Conservation (phyloP, 1,140 invertebrate species). For the Geopemphigus sp. region DNA sequence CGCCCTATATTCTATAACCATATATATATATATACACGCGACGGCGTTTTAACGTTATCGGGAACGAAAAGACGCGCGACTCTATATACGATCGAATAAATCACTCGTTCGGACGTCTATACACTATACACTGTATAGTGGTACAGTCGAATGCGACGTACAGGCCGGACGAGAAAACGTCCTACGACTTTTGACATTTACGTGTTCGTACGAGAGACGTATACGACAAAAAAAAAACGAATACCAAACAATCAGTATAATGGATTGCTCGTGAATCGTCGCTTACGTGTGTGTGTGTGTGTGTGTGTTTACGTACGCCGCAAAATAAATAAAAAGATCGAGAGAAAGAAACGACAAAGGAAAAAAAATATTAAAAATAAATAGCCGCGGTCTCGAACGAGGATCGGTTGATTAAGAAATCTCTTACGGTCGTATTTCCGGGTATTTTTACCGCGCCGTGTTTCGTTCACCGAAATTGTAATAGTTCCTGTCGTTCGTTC, state of each 20-base stretch:
- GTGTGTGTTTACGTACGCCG: background rate
- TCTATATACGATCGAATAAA: constrained; percentile 4
- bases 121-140: too few species aligned
- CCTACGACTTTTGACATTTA: background rate
- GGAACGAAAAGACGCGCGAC: background rate
- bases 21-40: too few species aligned
- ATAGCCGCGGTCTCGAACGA: background rate
- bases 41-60: too few species aligned
- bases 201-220: background rate
- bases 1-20: too few species aligned
- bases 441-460: too few species aligned
- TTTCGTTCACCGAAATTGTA: too few species aligned
- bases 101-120: background rate
- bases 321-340: background rate
- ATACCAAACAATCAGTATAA: constrained; percentile 24
- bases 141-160: background rate
- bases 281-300: too few species aligned
- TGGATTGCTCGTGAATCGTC: background rate
- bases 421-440: constrained; percentile 14
- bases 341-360: background rate
- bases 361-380: background rate
- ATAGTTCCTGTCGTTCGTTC: too few species aligned
- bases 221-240: background rate
- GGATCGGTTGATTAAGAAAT: background rate
- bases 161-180: background rate